Evolutionary conservation across 2,797 vertebrate genomes (phyloP).

Genomic region (Aselliscus stoliczkanus): DNA sequence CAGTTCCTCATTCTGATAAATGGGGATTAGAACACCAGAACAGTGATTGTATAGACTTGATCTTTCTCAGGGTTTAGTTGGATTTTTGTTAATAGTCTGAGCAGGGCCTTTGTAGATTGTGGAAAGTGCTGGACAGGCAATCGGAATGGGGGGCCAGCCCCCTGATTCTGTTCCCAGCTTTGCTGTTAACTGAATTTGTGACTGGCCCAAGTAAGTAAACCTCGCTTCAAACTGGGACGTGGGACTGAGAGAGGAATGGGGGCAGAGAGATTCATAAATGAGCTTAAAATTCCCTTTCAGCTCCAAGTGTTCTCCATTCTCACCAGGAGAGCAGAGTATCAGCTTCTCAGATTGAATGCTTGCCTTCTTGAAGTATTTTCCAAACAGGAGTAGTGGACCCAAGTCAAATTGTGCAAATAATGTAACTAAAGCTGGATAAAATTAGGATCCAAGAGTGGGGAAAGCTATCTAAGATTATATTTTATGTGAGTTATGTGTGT

Average conservation of each 20-base stretch:
- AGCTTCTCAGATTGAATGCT: neutral
- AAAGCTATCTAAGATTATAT: neutral
- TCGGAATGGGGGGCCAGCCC: neutral
- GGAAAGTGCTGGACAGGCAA: neutral
- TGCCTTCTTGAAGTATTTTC: conserved; percentile 32
- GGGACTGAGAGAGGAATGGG: neutral
- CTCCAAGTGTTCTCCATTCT: neutral
- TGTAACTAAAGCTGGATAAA: conserved; percentile 7
- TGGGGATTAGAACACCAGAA: neutral
- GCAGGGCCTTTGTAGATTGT: neutral
- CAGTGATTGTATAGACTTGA: neutral
- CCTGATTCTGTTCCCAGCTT: neutral
- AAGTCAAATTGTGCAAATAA: conserved; percentile 11
- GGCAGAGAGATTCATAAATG: neutral
- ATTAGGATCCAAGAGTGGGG: neutral
- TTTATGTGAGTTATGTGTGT: neutral
- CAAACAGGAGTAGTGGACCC: conserved; percentile 9
- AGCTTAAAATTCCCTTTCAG: neutral
- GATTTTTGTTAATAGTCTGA: neutral
- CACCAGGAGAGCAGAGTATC: neutral
- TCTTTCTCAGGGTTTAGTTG: neutral
- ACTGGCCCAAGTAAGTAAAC: neutral
- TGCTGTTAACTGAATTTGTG: neutral
- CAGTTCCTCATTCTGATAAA: neutral
- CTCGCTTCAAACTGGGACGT: neutral